Conservation (phyloP, 2,113 vertebrate species). For the Amphilophus citrinellus region DNA sequence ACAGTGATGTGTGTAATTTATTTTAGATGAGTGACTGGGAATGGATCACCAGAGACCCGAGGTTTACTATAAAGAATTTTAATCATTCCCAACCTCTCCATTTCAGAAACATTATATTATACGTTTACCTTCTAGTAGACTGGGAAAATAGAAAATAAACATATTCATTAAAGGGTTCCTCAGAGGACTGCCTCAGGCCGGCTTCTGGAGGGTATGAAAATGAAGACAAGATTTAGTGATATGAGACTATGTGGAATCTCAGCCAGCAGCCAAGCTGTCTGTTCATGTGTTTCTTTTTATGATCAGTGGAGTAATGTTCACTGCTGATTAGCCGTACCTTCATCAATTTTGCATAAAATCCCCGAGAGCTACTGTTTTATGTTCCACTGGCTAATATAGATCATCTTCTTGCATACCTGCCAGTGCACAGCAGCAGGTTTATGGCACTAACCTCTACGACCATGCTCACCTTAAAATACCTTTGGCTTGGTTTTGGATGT, state of each 20-base stretch:
- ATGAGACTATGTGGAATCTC: conserved; percentile 58
- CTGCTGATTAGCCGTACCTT: conserved; percentile 57
- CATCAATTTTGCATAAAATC: conserved; percentile 59
- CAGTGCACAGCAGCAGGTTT: conserved; percentile 68
- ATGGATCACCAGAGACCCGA: background rate
- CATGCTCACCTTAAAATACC: conserved; percentile 67
- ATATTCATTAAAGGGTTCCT: conserved; percentile 48
- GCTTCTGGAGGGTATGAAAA: conserved; percentile 56
- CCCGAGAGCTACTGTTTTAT: conserved; percentile 68
- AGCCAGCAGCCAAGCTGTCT: conserved; percentile 52
- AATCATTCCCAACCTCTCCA: background rate
- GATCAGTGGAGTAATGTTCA: conserved; percentile 72
- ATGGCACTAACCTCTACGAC: conserved; percentile 47
- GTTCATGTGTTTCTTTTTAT: conserved; percentile 68
- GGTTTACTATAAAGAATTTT: background rate
- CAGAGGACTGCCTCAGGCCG: conserved; percentile 25
- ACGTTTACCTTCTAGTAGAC: conserved; percentile 28
- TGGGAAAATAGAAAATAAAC: conserved; percentile 35
- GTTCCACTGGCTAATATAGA: conserved; percentile 66
- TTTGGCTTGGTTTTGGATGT: conserved; percentile 40
- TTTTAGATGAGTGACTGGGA: background rate
- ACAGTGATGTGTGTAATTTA: background rate
- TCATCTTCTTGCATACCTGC: conserved; percentile 61
- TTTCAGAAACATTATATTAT: conserved; percentile 16
- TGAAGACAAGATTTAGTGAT: conserved; percentile 56